Evolutionary conservation across 2,888 invertebrate species (phyloP).

Genomic region (Nomada flava): DNA sequence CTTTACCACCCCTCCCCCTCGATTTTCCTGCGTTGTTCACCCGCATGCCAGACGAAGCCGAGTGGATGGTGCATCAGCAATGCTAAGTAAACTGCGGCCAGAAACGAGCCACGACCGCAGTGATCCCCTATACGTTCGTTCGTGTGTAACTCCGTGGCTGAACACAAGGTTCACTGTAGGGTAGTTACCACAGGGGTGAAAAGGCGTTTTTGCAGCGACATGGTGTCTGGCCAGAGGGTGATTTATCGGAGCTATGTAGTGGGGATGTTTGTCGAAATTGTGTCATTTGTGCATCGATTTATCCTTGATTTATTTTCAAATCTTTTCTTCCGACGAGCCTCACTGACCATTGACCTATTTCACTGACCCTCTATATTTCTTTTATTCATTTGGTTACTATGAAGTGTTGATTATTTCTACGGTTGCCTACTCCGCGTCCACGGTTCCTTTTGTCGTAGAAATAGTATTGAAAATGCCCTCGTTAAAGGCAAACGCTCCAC

Average conservation of each 20-base stretch:
- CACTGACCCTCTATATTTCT: neutral
- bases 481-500: neutral
- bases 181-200: neutral
- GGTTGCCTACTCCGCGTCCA: too few relatives aligned
- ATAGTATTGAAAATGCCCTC: neutral
- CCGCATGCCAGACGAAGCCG: slow-evolving; percentile 33
- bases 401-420: too few relatives aligned
- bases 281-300: slow-evolving; percentile 6
- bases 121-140: slow-evolving; percentile 31
- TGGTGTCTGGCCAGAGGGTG: neutral
- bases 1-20: slow-evolving; percentile 9
- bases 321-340: neutral
- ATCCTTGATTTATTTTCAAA: neutral
- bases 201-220: neutral
- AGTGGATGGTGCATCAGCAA: slow-evolving; percentile 81
- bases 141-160: slow-evolving; percentile 16
- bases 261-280: neutral
- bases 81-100: slow-evolving; percentile 80
- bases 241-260: neutral
- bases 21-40: slow-evolving; percentile 35
- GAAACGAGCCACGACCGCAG: slow-evolving; percentile 59
- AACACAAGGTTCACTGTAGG: too few relatives aligned
- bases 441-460: too few relatives aligned
- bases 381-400: neutral
- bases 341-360: too few relatives aligned